Conservation (phyloP, 1,140 invertebrate species). For the Lerema accius region DNA sequence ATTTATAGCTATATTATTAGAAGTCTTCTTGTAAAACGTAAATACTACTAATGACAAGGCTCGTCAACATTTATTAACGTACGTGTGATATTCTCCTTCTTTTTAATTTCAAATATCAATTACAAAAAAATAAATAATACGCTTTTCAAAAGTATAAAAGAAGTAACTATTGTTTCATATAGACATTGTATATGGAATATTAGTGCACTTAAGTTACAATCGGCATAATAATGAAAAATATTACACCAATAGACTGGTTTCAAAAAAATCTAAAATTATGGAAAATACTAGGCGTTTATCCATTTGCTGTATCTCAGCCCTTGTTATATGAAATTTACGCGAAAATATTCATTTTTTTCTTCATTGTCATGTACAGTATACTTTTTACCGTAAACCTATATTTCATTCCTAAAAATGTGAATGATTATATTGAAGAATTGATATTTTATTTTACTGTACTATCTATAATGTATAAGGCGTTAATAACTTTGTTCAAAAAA, state of each 20-base stretch:
- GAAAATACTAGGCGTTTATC: slow-evolving; percentile 55
- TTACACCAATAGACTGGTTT: slow-evolving; percentile 51
- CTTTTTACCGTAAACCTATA: slow-evolving; percentile 55
- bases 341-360: slow-evolving; percentile 42
- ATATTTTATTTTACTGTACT: slow-evolving; percentile 61
- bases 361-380: slow-evolving; percentile 42
- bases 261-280: slow-evolving; percentile 51
- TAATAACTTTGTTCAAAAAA: slow-evolving; percentile 51
- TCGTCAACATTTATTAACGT: no score
- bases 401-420: slow-evolving; percentile 51
- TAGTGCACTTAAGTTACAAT: no score
- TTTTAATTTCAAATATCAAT: no score
- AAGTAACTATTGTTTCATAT: no score
- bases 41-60: no score
- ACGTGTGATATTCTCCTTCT: no score
- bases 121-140: no score
- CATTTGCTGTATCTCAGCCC: slow-evolving; percentile 30
- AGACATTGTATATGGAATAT: no score
- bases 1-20: no score
- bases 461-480: slow-evolving; percentile 51
- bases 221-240: slow-evolving; percentile 13
- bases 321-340: slow-evolving; percentile 49
- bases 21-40: no score
- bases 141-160: no score
- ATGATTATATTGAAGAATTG: slow-evolving; percentile 55